A percentile compares a stretch with the other conserved stretches of the same genome.
Evolutionary conservation across 2,797 vertebrate genomes (phyloP).

Genomic region (Botia kubotai): DNA sequence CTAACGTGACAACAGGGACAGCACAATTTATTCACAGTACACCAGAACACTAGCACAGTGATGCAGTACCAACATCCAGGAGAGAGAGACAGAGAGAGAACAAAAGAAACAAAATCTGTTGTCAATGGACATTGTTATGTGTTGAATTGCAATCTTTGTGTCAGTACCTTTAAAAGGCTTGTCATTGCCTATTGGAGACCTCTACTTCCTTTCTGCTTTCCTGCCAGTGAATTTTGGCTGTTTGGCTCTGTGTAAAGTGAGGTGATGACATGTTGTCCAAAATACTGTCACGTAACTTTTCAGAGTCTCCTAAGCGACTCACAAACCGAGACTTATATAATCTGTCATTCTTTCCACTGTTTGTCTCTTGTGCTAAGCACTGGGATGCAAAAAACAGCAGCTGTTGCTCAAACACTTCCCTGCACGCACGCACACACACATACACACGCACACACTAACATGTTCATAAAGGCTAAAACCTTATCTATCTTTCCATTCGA

Average conservation of each 20-base stretch:
- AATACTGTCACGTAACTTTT: slow-evolving; percentile 24
- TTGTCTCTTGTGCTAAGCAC: slow-evolving; percentile 36
- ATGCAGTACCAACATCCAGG: not conserved
- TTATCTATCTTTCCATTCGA: slow-evolving; percentile 23
- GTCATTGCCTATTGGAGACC: slow-evolving; percentile 9
- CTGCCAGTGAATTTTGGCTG: not conserved
- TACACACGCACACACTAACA: not conserved
- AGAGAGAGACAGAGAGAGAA: not conserved
- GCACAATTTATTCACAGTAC: not conserved
- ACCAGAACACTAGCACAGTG: not conserved
- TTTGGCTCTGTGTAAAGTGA: slow-evolving; percentile 15
- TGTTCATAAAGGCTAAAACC: slow-evolving; percentile 29
- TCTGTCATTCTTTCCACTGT: slow-evolving; percentile 36
- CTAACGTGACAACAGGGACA: slow-evolving; percentile 1
- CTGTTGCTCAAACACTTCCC: slow-evolving; percentile 36
- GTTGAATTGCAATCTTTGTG: not conserved
- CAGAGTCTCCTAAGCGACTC: slow-evolving; percentile 22
- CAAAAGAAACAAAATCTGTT: not conserved
- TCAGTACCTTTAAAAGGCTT: slow-evolving; percentile 22
- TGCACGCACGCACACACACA: slow-evolving; percentile 2
- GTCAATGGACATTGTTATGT: not conserved
- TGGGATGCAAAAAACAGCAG: slow-evolving; percentile 43
- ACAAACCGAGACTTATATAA: slow-evolving; percentile 46
- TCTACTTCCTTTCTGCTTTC: not conserved
- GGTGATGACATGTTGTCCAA: slow-evolving; percentile 38